phyloP scores from a whole-genome alignment of 2,113 vertebrate species.

The Cyprinodon variegatus region DNA sequence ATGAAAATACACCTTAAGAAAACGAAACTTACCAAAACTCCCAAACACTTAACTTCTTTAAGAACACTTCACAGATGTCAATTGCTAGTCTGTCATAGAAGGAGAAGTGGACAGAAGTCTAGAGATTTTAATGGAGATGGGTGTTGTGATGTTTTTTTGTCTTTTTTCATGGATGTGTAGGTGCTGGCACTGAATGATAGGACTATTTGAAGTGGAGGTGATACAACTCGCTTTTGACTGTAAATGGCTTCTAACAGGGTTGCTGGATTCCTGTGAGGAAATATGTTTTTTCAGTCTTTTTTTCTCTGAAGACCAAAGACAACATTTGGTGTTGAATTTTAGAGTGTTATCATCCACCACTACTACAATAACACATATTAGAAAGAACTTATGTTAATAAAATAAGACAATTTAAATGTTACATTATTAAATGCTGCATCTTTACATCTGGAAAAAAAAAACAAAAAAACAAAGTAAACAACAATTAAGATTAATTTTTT shows the following conservation, averaged over 20 bases:
- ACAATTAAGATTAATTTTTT: too few species aligned
- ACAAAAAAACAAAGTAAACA: too few species aligned
- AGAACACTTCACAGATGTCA: conserved; percentile 19
- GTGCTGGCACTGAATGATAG: conserved; percentile 58
- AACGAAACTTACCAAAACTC: neutral
- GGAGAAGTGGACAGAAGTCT: conserved; percentile 13
- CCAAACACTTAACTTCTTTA: conserved; percentile 2
- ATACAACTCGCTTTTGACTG: conserved; percentile 33
- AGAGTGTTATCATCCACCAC: conserved; percentile 7
- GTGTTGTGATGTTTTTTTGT: conserved; percentile 19
- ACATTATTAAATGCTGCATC: conserved; percentile 17
- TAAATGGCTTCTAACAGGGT: conserved; percentile 23
- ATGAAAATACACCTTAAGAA: too few species aligned
- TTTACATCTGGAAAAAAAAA: too few species aligned
- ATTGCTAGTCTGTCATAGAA: conserved; percentile 31
- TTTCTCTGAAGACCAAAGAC: conserved; percentile 17
- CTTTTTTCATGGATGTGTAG: conserved; percentile 41
- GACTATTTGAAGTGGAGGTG: conserved; percentile 49
- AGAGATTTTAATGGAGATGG: conserved; percentile 19
- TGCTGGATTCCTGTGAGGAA: conserved; percentile 12
- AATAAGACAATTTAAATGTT: conserved; percentile 47
- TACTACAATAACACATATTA: conserved; percentile 21
- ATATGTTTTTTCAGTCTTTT: conserved; percentile 33
- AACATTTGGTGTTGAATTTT: conserved; percentile 26
- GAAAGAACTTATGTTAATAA: conserved; percentile 36